phyloP scores from a whole-genome alignment of 2,888 invertebrate genomes.

The Melanostoma scalare region DNA sequence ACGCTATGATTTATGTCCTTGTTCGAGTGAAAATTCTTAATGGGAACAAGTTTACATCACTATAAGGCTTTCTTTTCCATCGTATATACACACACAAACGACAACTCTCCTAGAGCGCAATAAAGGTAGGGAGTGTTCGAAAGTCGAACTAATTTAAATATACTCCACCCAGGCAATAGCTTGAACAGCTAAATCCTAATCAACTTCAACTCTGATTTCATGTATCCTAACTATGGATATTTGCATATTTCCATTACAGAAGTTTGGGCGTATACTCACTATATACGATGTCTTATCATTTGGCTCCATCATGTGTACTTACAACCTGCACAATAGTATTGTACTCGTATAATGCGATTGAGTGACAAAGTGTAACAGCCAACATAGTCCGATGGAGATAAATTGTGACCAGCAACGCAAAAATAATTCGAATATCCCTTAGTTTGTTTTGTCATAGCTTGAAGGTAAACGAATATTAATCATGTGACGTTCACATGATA shows the following conservation, averaged over 20 bases:
- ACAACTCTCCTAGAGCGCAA: neutral
- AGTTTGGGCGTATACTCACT: conserved; percentile 29
- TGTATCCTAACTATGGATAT: conserved; percentile 51
- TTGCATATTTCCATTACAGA: conserved; percentile 45
- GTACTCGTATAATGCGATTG: conserved; percentile 64
- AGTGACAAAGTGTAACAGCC: conserved; percentile 27
- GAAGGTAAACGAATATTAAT: conserved; percentile 63
- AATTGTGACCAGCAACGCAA: conserved; percentile 68
- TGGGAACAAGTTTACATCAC: conserved; percentile 56
- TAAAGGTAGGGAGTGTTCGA: conserved; percentile 58
- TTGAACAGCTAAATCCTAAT: conserved; percentile 60
- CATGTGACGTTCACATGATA: conserved; percentile 33
- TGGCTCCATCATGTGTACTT: conserved; percentile 55
- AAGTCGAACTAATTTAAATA: conserved; percentile 51
- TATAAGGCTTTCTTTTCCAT: conserved; percentile 41
- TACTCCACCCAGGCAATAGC: conserved; percentile 52
- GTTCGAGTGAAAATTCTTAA: conserved; percentile 66
- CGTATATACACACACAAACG: neutral
- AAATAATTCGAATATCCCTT: conserved; percentile 61
- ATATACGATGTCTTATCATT: conserved; percentile 67
- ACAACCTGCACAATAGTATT: conserved; percentile 66
- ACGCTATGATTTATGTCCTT: conserved; percentile 69
- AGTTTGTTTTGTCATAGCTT: conserved; percentile 35
- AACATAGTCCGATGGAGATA: conserved; percentile 55
- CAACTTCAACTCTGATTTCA: conserved; percentile 65